Evolutionary conservation across 2,888 invertebrate species (phyloP).

Genomic region (Halictus quadricinctus): DNA sequence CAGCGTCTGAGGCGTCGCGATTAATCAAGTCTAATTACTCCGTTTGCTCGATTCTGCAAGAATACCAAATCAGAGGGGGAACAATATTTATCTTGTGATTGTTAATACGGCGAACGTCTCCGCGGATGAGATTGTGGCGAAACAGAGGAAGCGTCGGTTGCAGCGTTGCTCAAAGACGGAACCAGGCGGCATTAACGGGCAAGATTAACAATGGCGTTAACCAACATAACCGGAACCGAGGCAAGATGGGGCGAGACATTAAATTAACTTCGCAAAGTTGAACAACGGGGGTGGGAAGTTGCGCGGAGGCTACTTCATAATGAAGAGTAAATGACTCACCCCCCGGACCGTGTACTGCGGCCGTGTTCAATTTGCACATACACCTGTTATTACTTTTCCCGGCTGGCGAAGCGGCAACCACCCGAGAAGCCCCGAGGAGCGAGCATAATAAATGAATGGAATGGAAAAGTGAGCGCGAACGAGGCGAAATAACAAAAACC

Average conservation of each 20-base stretch:
- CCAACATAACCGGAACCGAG: slow-evolving; percentile 26
- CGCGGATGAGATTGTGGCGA: background rate
- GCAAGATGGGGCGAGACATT: slow-evolving; percentile 27
- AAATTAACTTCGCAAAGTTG: slow-evolving; percentile 50
- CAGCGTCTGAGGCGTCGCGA: background rate
- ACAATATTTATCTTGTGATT: slow-evolving; percentile 7
- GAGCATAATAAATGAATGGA: slow-evolving; percentile 31
- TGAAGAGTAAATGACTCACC: slow-evolving; percentile 51
- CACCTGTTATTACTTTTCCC: slow-evolving; percentile 39
- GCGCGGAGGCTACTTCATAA: slow-evolving; percentile 36
- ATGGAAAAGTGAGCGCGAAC: background rate
- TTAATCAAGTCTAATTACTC: background rate
- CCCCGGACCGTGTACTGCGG: background rate
- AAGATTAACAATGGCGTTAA: slow-evolving; percentile 44
- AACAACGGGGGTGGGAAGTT: slow-evolving; percentile 22
- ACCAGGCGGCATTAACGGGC: background rate
- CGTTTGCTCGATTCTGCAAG: background rate
- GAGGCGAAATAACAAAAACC: slow-evolving; percentile 1
- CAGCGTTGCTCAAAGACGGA: background rate
- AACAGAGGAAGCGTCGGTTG: background rate
- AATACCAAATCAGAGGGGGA: background rate
- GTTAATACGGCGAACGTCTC: background rate
- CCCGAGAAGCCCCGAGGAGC: background rate
- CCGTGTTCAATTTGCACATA: slow-evolving; percentile 52
- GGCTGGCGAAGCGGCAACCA: background rate